Percentiles rank a stretch among this genome's conserved stretches.
phyloP scores from a whole-genome alignment of 2,888 invertebrate genomes.

The Diachrysia chrysitis region DNA sequence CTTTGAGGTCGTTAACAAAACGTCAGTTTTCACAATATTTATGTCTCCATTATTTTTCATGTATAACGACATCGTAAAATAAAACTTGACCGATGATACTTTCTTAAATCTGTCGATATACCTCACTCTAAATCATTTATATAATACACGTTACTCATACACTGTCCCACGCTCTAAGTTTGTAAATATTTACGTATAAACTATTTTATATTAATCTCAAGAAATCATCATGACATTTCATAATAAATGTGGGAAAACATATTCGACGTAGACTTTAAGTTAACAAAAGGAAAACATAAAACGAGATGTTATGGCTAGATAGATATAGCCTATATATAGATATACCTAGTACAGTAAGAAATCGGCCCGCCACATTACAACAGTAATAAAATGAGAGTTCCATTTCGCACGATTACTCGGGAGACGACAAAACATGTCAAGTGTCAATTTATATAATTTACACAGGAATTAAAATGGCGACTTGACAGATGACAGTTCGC shows the following conservation, averaged over 20 bases:
- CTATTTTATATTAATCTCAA: constrained; percentile 22
- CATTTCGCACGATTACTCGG: constrained; percentile 82
- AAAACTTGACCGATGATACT: constrained; percentile 69
- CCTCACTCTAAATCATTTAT: constrained; percentile 5
- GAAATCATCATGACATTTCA: constrained; percentile 16
- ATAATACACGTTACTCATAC: constrained; percentile 12
- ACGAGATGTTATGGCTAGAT: constrained; percentile 42
- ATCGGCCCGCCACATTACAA: constrained; percentile 66
- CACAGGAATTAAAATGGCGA: constrained; percentile 82
- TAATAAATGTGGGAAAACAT: constrained; percentile 21
- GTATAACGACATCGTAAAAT: constrained; percentile 80
- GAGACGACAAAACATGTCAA: constrained; percentile 87
- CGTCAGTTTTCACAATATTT: constrained; percentile 86
- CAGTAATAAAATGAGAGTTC: constrained; percentile 79
- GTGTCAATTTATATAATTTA: constrained; percentile 86
- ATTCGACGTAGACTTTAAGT: constrained; percentile 34
- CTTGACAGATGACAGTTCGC: constrained; percentile 82
- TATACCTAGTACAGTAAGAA: constrained; percentile 9
- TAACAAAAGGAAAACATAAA: constrained; percentile 52
- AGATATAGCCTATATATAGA: constrained; percentile 47
- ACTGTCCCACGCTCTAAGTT: constrained; percentile 9
- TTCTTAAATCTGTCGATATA: constrained; percentile 49
- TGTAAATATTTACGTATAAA: constrained; percentile 12
- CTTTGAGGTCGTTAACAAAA: constrained; percentile 83
- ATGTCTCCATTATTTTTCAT: constrained; percentile 87